Conservation (phyloP, 1,140 invertebrate species). For the Phymastichus coffea region DNA sequence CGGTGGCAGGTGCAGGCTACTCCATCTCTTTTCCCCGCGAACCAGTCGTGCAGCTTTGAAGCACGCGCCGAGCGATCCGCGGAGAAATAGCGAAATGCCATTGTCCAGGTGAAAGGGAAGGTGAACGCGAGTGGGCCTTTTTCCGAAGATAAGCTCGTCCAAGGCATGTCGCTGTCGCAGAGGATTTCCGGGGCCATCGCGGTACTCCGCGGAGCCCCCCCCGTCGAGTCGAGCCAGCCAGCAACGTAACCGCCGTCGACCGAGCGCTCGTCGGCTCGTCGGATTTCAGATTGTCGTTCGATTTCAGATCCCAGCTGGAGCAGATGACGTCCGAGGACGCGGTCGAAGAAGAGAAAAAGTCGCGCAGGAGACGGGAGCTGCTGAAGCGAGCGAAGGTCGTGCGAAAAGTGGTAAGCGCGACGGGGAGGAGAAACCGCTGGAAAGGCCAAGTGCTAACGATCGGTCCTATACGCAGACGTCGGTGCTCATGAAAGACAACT, state of each 20-base stretch:
- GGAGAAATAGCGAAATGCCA: too few relatives aligned
- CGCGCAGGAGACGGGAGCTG: slow-evolving; percentile 21
- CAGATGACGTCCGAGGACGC: slow-evolving; percentile 46
- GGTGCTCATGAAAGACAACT: slow-evolving; percentile 55
- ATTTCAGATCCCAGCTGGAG: slow-evolving; percentile 44
- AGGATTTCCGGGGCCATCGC: slow-evolving; percentile 36
- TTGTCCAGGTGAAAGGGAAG: too few relatives aligned
- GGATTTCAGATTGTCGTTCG: slow-evolving; percentile 27
- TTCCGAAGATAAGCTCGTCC: too few relatives aligned
- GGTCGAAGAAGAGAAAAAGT: slow-evolving; percentile 29
- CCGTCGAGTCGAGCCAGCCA: slow-evolving; percentile 27
- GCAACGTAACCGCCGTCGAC: slow-evolving; percentile 30
- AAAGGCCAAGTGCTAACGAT: too few relatives aligned
- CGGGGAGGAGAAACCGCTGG: too few relatives aligned
- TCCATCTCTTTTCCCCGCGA: too few relatives aligned
- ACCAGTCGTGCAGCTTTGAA: too few relatives aligned
- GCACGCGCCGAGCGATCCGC: too few relatives aligned
- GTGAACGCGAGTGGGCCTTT: too few relatives aligned
- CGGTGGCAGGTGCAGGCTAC: too few relatives aligned
- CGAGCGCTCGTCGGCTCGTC: slow-evolving; percentile 25
- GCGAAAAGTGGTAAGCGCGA: background rate
- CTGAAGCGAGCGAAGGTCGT: slow-evolving; percentile 34
- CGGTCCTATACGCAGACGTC: too few relatives aligned
- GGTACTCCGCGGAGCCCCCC: slow-evolving; percentile 32
- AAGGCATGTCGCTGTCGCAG: slow-evolving; percentile 39